Conservation (phyloP, 2,797 vertebrate genomes). For the Artibeus lituratus region DNA sequence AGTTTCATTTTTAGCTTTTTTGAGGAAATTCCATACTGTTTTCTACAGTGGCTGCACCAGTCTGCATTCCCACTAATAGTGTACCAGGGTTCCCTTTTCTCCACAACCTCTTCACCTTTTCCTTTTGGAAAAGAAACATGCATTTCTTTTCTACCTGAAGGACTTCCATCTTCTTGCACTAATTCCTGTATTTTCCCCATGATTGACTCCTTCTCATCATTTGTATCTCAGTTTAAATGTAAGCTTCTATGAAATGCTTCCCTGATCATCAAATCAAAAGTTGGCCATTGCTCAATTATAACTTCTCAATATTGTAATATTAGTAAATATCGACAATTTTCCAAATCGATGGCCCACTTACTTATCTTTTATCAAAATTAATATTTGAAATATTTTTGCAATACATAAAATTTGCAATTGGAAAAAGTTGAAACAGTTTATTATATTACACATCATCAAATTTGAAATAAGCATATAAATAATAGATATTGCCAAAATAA, state of each 20-base stretch:
- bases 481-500: neutral
- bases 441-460: neutral
- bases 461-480: neutral
- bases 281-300: neutral
- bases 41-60: too few species aligned
- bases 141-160: neutral
- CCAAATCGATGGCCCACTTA: neutral
- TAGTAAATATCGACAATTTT: neutral
- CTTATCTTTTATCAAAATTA: neutral
- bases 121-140: too few species aligned
- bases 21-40: too few species aligned
- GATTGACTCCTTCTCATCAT: neutral
- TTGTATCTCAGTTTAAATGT: neutral
- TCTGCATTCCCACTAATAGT: too few species aligned
- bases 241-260: neutral
- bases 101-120: too few species aligned
- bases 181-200: neutral
- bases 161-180: neutral
- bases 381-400: neutral
- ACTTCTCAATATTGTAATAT: neutral
- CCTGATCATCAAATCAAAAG: neutral
- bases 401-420: neutral
- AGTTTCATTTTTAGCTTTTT: too few species aligned
- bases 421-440: neutral
- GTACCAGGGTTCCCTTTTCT: too few species aligned